Evolutionary conservation across 2,797 vertebrate genomes (phyloP).

Genomic region (Pangasius sanitwongsei): DNA sequence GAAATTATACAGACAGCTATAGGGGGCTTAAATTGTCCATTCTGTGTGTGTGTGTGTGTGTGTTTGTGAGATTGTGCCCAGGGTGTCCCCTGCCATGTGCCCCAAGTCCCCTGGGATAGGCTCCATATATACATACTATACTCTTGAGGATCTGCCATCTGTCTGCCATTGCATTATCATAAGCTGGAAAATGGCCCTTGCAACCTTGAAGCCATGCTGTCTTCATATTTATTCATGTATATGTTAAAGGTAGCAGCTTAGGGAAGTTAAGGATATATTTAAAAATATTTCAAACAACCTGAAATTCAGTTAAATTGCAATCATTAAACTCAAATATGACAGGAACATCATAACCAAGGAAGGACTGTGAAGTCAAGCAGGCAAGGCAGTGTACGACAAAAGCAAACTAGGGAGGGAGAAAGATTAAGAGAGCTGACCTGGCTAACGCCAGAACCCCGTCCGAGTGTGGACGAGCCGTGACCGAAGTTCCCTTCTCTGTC

Average conservation of each 20-base stretch:
- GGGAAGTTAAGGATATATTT: not conserved
- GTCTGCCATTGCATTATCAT: not conserved
- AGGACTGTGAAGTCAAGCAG: not conserved
- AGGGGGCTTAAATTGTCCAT: no score
- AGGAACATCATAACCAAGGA: not conserved
- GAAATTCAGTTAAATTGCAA: not conserved
- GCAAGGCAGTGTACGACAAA: not conserved
- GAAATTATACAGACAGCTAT: no score
- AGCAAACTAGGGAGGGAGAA: not conserved
- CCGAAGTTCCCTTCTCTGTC: slow-evolving; percentile 83
- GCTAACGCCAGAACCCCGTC: slow-evolving; percentile 70
- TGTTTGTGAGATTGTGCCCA: no score
- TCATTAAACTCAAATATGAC: not conserved
- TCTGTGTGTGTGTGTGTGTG: no score
- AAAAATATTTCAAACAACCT: not conserved
- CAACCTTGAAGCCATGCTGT: no score
- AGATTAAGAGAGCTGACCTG: slow-evolving; percentile 77
- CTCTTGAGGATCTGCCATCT: not conserved
- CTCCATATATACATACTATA: no score
- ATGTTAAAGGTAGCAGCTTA: not conserved
- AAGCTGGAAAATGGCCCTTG: not conserved
- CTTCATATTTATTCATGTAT: not conserved
- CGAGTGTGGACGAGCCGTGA: slow-evolving; percentile 80
- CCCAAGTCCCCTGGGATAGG: no score
- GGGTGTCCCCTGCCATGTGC: no score